Conservation (phyloP, 2,113 vertebrate genomes). For the Trematomus loennbergii region DNA sequence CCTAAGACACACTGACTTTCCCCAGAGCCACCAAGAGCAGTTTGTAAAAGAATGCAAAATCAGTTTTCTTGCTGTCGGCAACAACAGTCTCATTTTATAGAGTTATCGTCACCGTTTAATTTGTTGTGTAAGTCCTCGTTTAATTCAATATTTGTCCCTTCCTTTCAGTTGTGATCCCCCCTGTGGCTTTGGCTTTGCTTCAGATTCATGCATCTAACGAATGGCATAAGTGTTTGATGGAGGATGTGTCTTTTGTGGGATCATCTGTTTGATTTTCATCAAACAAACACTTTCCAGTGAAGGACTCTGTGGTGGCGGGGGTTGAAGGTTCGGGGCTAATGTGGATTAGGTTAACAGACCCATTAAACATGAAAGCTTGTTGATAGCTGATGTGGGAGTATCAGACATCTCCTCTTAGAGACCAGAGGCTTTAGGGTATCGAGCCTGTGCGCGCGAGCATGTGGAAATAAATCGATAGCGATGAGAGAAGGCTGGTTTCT, state of each 20-base stretch:
- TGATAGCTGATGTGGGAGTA: slow-evolving; percentile 71
- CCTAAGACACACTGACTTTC: background rate
- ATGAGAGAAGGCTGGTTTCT: slow-evolving; percentile 74
- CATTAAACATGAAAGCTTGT: slow-evolving; percentile 72
- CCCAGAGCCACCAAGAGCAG: background rate
- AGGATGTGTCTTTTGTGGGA: background rate
- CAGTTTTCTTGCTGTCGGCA: background rate
- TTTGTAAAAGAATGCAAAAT: background rate
- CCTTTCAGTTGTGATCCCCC: background rate
- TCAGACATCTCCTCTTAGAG: slow-evolving; percentile 60
- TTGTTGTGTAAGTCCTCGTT: background rate
- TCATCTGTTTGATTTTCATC: slow-evolving; percentile 52
- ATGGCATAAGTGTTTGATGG: background rate
- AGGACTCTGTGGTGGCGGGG: slow-evolving; percentile 20
- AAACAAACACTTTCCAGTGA: slow-evolving; percentile 41
- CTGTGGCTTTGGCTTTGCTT: slow-evolving; percentile 22
- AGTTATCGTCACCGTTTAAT: background rate
- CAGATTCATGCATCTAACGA: slow-evolving; percentile 13
- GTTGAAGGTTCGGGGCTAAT: slow-evolving; percentile 23
- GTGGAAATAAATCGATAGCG: slow-evolving; percentile 70
- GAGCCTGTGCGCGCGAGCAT: background rate
- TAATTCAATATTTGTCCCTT: background rate
- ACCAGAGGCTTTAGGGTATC: slow-evolving; percentile 45
- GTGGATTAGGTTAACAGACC: slow-evolving; percentile 67
- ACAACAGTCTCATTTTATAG: background rate